These are phyloP conservation scores for Phaethornis superciliosus DNA, from an alignment of 2,113 vertebrate genomes.

Conservation along the genomic window DNA sequence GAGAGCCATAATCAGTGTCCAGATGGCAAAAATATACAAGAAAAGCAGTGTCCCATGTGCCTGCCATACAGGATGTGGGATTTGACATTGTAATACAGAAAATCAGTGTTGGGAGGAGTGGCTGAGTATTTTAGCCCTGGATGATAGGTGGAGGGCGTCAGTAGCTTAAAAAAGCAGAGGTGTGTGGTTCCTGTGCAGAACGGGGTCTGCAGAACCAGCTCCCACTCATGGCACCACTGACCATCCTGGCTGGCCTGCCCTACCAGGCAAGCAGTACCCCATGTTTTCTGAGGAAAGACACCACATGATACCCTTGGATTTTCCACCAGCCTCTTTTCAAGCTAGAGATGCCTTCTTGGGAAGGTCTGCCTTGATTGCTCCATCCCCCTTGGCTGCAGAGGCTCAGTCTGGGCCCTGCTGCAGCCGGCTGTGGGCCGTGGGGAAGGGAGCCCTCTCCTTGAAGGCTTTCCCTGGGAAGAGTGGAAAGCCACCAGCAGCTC, in stretches of 20 bases:
- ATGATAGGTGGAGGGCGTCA: neutral
- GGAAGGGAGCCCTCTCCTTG: neutral
- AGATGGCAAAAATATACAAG: neutral
- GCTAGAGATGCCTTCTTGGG: neutral
- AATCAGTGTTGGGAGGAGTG: neutral
- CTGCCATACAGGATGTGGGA: neutral
- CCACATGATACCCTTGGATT: neutral
- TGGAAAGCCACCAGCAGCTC: neutral
- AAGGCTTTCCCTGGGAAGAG: neutral
- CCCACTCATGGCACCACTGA: fast-evolving
- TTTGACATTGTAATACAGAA: neutral
- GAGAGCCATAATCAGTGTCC: neutral
- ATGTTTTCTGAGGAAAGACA: neutral
- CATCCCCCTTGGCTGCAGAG: neutral
- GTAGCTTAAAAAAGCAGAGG: neutral
- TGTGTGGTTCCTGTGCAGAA: neutral
- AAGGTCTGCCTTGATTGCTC: neutral
- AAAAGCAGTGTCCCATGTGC: neutral
- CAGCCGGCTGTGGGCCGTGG: neutral
- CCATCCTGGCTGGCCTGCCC: no score
- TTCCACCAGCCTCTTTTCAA: neutral
- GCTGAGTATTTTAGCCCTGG: neutral
- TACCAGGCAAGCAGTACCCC: neutral
- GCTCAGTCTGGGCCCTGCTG: neutral
- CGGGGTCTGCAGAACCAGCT: neutral